Percentiles rank a stretch among this genome's conserved stretches.
Conservation (phyloP, 2,113 vertebrate species). For the Campylomormyrus tamandua region DNA sequence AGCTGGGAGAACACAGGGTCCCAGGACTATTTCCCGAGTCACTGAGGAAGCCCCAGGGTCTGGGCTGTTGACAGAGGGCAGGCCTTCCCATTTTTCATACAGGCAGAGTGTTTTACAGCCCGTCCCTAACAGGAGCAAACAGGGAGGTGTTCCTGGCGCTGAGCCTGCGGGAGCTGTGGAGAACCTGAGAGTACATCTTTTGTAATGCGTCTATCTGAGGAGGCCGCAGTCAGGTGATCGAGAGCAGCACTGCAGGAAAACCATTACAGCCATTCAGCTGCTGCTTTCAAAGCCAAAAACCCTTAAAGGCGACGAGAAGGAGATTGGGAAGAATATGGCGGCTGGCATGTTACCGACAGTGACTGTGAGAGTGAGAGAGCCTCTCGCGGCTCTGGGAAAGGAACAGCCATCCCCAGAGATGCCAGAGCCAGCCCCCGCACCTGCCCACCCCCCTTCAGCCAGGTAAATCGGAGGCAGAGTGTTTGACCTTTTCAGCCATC, state of each 20-base stretch:
- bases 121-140: not conserved
- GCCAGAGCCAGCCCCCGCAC: too few species aligned
- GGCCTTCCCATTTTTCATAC: not conserved
- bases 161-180: not conserved
- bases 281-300: not conserved
- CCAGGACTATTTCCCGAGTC: not conserved
- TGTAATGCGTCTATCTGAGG: not conserved
- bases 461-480: conserved; percentile 5
- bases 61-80: not conserved
- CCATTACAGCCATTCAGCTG: not conserved
- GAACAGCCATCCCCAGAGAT: not conserved
- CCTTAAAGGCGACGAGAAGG: not conserved
- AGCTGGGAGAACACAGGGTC: not conserved
- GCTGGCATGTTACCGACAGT: not conserved
- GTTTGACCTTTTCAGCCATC: not conserved
- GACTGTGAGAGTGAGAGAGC: not conserved
- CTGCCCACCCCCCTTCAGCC: not conserved
- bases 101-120: not conserved
- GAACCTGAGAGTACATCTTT: not conserved
- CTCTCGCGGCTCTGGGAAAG: not conserved
- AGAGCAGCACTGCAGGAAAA: not conserved
- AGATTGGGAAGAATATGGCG: not conserved
- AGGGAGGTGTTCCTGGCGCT: not conserved
- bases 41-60: not conserved
- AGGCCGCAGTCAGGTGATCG: not conserved